These are phyloP conservation scores for Galerucella calmariensis DNA, from an alignment of 2,888 invertebrate genomes.

Conservation along the genomic window DNA sequence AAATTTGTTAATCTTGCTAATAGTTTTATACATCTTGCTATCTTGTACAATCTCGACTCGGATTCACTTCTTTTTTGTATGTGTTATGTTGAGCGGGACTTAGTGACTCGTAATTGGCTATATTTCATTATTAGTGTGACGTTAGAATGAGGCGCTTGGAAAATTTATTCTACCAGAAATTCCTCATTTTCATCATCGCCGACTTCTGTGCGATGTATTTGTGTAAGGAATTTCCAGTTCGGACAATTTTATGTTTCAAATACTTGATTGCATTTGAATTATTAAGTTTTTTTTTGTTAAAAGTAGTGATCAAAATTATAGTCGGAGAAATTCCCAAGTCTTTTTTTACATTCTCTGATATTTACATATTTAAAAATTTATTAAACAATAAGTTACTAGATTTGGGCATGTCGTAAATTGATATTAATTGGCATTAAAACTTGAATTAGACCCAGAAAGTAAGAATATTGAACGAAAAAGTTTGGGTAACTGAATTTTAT, in stretches of 20 bases:
- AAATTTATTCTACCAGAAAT: slow-evolving; percentile 40
- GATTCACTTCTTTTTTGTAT: slow-evolving; percentile 6
- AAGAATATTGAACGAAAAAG: no score
- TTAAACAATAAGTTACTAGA: no score
- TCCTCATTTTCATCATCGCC: slow-evolving; percentile 42
- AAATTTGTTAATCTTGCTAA: slow-evolving; percentile 11
- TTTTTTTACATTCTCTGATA: no score
- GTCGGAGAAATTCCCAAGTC: no score
- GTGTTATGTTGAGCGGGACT: slow-evolving; percentile 11
- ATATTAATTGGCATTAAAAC: no score
- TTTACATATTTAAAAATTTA: no score
- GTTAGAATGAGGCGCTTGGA: slow-evolving; percentile 48
- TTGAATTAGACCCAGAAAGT: no score
- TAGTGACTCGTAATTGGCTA: slow-evolving; percentile 49
- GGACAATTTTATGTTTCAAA: not conserved
- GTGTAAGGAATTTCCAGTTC: not conserved
- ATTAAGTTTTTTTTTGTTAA: no score
- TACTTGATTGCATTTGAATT: not conserved
- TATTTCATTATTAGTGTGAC: slow-evolving; percentile 52
- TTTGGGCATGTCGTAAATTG: no score
- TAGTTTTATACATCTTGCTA: slow-evolving; percentile 12
- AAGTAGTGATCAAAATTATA: no score
- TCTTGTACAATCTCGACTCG: not conserved
- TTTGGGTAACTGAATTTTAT: no score
- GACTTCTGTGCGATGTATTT: slow-evolving; percentile 6